phyloP scores from a whole-genome alignment of 2,888 invertebrate species.

The Trichogramma evanescens region DNA sequence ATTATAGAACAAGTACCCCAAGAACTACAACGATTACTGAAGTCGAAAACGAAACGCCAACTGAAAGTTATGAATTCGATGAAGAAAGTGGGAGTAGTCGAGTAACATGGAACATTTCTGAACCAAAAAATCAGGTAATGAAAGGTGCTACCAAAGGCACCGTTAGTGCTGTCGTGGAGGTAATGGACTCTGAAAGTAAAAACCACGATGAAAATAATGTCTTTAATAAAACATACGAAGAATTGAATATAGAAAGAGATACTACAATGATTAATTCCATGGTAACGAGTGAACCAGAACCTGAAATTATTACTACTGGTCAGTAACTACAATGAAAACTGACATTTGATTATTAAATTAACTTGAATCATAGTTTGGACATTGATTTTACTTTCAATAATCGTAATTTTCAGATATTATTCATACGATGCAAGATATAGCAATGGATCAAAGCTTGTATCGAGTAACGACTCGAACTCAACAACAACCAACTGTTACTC shows the following conservation, averaged over 20 bases:
- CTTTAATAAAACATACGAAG: too few relatives aligned
- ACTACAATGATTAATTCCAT: too few relatives aligned
- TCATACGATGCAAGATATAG: not conserved
- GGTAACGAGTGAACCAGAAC: not conserved
- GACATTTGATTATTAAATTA: not conserved
- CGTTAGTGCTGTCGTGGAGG: too few relatives aligned
- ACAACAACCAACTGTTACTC: not conserved
- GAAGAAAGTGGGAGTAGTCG: not conserved
- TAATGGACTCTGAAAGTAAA: too few relatives aligned
- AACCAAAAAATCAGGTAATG: too few relatives aligned
- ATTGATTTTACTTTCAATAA: not conserved
- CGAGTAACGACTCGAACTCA: not conserved
- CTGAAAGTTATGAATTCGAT: not conserved
- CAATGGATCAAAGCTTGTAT: not conserved
- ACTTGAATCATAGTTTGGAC: not conserved
- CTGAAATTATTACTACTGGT: constrained; percentile 5
- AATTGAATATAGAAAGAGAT: too few relatives aligned
- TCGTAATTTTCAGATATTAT: constrained; percentile 1
- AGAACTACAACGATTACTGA: not conserved
- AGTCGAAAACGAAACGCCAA: not conserved
- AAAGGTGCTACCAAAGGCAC: too few relatives aligned
- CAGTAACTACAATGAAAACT: not conserved
- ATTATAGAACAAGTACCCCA: too few relatives aligned
- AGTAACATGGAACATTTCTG: too few relatives aligned
- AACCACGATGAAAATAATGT: too few relatives aligned